Evolutionary conservation across 2,113 vertebrate species (phyloP), one percentile per base, ranked within the genome.

Genomic region (Ailurus styani): DNA sequence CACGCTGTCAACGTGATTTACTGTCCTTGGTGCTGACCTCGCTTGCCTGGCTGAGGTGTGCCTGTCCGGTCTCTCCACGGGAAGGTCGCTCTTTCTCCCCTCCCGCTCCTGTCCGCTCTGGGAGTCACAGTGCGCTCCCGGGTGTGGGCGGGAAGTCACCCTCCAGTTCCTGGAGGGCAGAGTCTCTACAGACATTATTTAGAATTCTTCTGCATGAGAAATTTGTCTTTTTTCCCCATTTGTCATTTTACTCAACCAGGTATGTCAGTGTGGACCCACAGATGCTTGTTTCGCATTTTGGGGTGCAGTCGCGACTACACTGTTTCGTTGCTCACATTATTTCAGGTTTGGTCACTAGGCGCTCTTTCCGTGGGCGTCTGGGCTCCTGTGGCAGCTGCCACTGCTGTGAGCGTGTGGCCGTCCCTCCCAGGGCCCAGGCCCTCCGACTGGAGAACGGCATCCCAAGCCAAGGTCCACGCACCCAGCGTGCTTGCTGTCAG

Each of bases 211-310:
- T 60, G 52, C 31, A 0, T 15, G 66, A 60, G 55, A 34, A 7
- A 7, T 31, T 2, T 3, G 42, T 40, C 5, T 75, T 15, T 42
- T 60, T 73, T 21, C 34, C 25, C 27, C 5, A 2, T 50, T 23
- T 7, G 42, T 40, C 64, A 11, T 2, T 34, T 25, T 18, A 12
- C 8, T 34, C 27, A 5, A 0, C 31, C 70, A 0, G 2, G 1
- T 13, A 5, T 3, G 0, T 52, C 18, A 11, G 7, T 5, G 2
- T 7, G n/a, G n/a, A 40, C 47, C 0, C 57, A 6, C 4, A 37
- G 54, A 29, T 15, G 12, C 15, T 50, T 17, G 37, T 4, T 40
- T 7, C 31, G 11, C 25, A 1, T 31, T 25, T 20, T 2, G 70
- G 34, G 70, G 15, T 17, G 7, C 15, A 34, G 82, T 18, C n/a